Base-by-base conservation (phyloP, 2,888 invertebrate genomes). In the Melanchra persicariae region DNA sequence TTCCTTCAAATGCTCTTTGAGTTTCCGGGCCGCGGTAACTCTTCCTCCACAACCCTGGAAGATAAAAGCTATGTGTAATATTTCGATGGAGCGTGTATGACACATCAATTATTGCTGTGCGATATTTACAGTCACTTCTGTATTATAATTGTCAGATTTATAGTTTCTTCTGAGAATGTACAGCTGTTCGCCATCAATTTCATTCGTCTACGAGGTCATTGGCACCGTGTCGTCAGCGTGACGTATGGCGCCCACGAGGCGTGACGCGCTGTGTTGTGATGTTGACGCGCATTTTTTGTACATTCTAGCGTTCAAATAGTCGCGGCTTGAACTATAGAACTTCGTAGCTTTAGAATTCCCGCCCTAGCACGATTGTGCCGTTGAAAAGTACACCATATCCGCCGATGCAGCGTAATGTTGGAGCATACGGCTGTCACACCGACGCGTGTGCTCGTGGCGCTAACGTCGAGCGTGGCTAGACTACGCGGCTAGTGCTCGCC, bases 401-500 rank as follows among this genome's bases (percentile, higher is more conserved):
- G 52, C 63, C 71, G 64, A 63, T n/a, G 47, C 51, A 40, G 64
- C 22, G 59, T 60, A n/a, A 43, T 58, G 58, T 59, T 24, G n/a
- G 45, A 63, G 75, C 67, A 43, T 37, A 30, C 37, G 52, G 43
- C 8, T 45, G 58, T 34, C 43, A 43, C 26, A 47, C 55, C 26
- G 40, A 26, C 54, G 43, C 12, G 57, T 52, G 49, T 51, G 2
- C 24, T 24, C 15, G 59, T 9, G 52, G 19, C 26, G 71, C 64
- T 12, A 30, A 47, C 69, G n/a, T 15, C 67, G 59, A 43, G 70
- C 70, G 54, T n/a, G 75, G 75, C 75, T 49, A 60, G 43, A 70
- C 70, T 37, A 17, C 45, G 52, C 75, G 57, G 76, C n/a, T n/a
- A n/a, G n/a, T n/a, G n/a, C n/a, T n/a, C n/a, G n/a, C 75, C 60